Evolutionary conservation across 2,113 vertebrate species (phyloP).

Genomic region (Psittacus erithacus): DNA sequence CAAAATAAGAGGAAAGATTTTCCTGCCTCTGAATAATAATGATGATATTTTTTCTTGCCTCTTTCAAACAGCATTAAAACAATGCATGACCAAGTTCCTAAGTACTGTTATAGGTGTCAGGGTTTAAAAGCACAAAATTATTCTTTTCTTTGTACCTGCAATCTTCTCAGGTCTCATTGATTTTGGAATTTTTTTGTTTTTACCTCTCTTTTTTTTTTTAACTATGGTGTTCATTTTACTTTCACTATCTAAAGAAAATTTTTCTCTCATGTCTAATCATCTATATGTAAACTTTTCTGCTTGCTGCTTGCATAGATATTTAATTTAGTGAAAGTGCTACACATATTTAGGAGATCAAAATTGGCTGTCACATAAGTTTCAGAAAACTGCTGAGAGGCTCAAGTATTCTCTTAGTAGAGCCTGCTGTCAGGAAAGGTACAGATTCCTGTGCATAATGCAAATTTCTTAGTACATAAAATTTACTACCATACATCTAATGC

Average conservation of each 20-base stretch:
- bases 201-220: not conserved
- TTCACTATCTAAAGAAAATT: conserved; percentile 16
- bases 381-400: not conserved
- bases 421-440: not conserved
- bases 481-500: not conserved
- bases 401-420: not conserved
- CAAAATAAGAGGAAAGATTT: not conserved
- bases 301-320: conserved; percentile 13
- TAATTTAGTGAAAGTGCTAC: not conserved
- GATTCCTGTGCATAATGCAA: not conserved
- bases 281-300: not conserved
- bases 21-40: not conserved
- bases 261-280: not conserved
- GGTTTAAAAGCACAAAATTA: not conserved
- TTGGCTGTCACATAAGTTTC: not conserved
- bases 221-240: conserved; percentile 47
- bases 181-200: not conserved
- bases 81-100: not conserved
- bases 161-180: not conserved
- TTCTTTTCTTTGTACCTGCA: conserved; percentile 24
- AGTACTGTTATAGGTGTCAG: not conserved
- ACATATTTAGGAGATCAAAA: not conserved
- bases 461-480: not conserved
- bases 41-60: not conserved
- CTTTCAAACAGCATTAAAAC: not conserved